phyloP scores from a whole-genome alignment of 37 sponge, comb jelly and placozoan genomes.

The Lycopodina hypogea region DNA sequence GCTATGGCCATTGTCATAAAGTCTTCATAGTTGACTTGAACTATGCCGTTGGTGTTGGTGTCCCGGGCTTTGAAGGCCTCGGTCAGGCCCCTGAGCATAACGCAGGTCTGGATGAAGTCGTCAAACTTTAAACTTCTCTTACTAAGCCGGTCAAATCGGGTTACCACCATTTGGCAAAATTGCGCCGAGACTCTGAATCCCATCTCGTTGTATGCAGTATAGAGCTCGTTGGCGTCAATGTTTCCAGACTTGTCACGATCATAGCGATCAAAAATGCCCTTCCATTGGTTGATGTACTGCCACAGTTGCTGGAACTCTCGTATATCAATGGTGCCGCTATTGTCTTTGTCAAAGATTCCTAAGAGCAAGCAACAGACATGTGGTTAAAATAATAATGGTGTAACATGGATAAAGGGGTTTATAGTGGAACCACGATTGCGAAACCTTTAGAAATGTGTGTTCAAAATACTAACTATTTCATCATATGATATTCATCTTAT shows the following conservation, averaged over 20 bases:
- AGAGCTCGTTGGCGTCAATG: constrained; percentile 72
- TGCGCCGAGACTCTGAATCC: constrained; percentile 58
- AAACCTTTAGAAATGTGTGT: too few species aligned
- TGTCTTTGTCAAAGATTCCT: constrained; percentile 76
- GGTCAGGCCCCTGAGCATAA: constrained; percentile 72
- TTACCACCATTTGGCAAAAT: constrained; percentile 69
- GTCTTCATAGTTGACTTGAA: constrained; percentile 78
- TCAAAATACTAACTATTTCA: too few species aligned
- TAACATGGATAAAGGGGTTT: too few species aligned
- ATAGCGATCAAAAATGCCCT: constrained; percentile 70
- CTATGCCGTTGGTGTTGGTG: constrained; percentile 63
- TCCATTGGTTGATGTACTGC: constrained; percentile 84
- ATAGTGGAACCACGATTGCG: too few species aligned
- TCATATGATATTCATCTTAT: too few species aligned
- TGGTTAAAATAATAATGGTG: not conserved
- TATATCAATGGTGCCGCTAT: constrained; percentile 76
- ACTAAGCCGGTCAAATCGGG: constrained; percentile 51
- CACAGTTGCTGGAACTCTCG: constrained; percentile 69
- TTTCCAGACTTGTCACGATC: constrained; percentile 80
- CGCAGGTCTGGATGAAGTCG: constrained; percentile 86
- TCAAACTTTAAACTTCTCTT: constrained; percentile 63
- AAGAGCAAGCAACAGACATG: not conserved
- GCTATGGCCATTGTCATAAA: constrained; percentile 86
- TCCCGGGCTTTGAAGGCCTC: constrained; percentile 76
- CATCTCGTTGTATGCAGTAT: constrained; percentile 80